Base-by-base conservation (phyloP, 2,888 invertebrate species). In the Pristionchus japonicus region DNA sequence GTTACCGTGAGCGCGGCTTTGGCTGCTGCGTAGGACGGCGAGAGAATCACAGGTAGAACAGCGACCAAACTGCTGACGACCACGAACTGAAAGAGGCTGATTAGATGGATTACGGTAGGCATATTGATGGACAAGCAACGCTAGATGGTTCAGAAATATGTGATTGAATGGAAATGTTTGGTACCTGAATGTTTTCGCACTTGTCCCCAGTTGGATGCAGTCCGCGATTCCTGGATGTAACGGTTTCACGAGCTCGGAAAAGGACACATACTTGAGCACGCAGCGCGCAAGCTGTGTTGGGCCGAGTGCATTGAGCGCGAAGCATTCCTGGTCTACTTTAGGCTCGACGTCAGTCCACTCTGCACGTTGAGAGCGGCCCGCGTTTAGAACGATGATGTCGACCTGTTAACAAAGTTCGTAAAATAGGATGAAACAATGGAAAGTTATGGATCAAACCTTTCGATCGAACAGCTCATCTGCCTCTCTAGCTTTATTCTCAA, bases 281-380 rank as follows among this genome's bases (percentile, higher is more conserved):
- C 37, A 40, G 31, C 97, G 96, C 9, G 96, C 96, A 86, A 97
- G 95, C 90, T 96, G 96, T 0, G 97, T 94, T 9, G 96, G 95
- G 0, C 96, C 96, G 90, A 97, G 96, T 0, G 97, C 97, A 94
- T 97, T 97, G 88, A 97, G 94, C 57, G 97, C 96, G 93, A 97
- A 97, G 92, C 97, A 95, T 89, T 96, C 96, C 80, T 95, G 95
- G 94, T 97, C 97, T 0, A 97, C 97, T 67, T 95, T 95, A 1
- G 97, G 90, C 1, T 96, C 96, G 77, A 96, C 97, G 3, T 64
- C 80, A 1, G 87, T 80, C 87, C 87, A 87, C 27, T 87, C 87
- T 0, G 87, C 77, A n/a, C 87, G 77, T 61, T 87, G 87, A 7
- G 87, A 57, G 20, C 80, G 34, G 40, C 87, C 87, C 23, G 87